Evolutionary conservation across 2,888 invertebrate species (phyloP).

Genomic region (Mesoligia furuncula): DNA sequence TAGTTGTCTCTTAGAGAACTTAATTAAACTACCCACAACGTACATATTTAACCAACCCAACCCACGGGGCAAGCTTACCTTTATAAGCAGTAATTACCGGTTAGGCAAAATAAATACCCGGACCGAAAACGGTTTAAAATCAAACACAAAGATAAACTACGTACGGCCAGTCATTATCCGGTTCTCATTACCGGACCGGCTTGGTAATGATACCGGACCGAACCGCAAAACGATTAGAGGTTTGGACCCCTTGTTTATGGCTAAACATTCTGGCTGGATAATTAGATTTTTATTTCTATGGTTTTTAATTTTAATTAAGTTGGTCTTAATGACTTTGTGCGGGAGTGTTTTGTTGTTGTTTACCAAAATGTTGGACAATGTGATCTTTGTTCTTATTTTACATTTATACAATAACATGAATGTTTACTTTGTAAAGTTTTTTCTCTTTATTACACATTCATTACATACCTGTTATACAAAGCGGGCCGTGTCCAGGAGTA

Average conservation of each 20-base stretch:
- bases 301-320: constrained; percentile 59
- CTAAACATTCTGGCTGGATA: constrained; percentile 51
- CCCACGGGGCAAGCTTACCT: constrained; percentile 35
- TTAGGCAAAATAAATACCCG: constrained; percentile 61
- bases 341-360: constrained; percentile 26
- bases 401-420: not conserved
- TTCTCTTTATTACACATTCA: too few relatives aligned
- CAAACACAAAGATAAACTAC: constrained; percentile 66
- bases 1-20: constrained; percentile 24
- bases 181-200: constrained; percentile 63
- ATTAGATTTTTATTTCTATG: constrained; percentile 62
- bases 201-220: constrained; percentile 63
- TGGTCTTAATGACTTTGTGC: constrained; percentile 24
- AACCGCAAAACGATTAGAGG: constrained; percentile 66
- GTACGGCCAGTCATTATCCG: constrained; percentile 62
- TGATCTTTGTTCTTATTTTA: not conserved
- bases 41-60: constrained; percentile 37
- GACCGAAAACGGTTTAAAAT: constrained; percentile 62
- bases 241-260: constrained; percentile 65
- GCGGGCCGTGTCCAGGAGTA: too few relatives aligned
- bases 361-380: not conserved
- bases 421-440: not conserved
- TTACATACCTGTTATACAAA: too few relatives aligned
- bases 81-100: constrained; percentile 53
- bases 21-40: constrained; percentile 48